Conservation (phyloP, 2,113 vertebrate genomes). For the Psephotus haematonotus region DNA sequence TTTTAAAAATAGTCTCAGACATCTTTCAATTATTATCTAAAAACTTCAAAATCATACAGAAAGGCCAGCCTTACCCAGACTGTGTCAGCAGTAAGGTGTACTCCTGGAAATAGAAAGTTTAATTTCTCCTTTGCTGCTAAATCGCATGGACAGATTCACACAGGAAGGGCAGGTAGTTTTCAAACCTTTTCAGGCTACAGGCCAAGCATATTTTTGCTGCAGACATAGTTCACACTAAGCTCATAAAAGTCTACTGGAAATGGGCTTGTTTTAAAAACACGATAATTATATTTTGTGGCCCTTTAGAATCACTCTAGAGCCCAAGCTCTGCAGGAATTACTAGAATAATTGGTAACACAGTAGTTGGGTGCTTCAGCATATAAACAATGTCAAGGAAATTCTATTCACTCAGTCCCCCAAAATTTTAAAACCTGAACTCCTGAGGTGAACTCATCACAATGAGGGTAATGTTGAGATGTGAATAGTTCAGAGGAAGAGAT, state of each 20-base stretch:
- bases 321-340: not conserved
- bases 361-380: not conserved
- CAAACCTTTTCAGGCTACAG: not conserved
- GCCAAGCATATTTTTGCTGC: not conserved
- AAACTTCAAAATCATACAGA: not conserved
- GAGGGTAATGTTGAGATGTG: not conserved
- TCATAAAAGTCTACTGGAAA: not conserved
- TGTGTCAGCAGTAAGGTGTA: not conserved
- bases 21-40: not conserved
- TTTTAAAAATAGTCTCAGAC: not conserved
- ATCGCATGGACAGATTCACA: not conserved
- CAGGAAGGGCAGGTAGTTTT: not conserved
- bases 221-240: not conserved
- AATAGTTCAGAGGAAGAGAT: not conserved
- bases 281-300: not conserved
- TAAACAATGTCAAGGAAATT: not conserved
- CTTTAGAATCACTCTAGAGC: not conserved
- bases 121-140: not conserved
- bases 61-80: accelerated
- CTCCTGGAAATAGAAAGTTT: not conserved
- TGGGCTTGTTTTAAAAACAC: accelerated
- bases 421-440: not conserved
- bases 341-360: not conserved
- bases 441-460: not conserved
- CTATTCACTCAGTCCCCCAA: not conserved